These are phyloP conservation scores for Spongilla lacustris DNA, from an alignment of 37 sponge, comb jelly and placozoan genomes.

Conservation along the genomic window DNA sequence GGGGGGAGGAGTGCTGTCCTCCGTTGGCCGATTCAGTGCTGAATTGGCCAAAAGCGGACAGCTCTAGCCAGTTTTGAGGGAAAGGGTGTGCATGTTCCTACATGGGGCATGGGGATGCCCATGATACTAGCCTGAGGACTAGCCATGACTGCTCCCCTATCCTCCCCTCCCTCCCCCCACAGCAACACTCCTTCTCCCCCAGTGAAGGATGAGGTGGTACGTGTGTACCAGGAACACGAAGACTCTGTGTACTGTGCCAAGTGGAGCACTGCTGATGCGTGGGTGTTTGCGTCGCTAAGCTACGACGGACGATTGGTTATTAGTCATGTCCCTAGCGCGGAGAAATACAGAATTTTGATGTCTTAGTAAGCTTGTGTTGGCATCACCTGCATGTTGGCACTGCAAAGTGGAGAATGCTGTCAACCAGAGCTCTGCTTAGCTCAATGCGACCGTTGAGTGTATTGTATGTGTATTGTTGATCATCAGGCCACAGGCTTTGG, in stretches of 20 bases:
- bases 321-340: conserved; percentile 85
- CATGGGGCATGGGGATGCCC: too few species aligned
- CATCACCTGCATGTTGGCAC: not conserved
- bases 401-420: too few species aligned
- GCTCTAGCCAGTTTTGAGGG: too few species aligned
- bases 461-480: too few species aligned
- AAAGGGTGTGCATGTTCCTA: too few species aligned
- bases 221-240: conserved; percentile 93
- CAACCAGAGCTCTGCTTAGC: too few species aligned
- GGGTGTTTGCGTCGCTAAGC: conserved; percentile 98
- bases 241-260: conserved; percentile 93
- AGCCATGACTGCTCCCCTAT: not conserved
- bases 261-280: conserved; percentile 94
- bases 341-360: conserved; percentile 79
- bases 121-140: too few species aligned
- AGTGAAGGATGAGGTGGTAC: conserved; percentile 73
- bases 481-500: too few species aligned
- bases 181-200: not conserved
- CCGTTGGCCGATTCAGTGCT: too few species aligned
- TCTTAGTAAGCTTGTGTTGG: conserved; percentile 7
- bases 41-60: too few species aligned
- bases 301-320: conserved; percentile 97
- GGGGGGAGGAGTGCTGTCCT: not conserved
- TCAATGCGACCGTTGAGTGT: too few species aligned
- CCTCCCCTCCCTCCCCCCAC: not conserved